These are phyloP conservation scores for Epinotia demarniana DNA, from an alignment of 2,888 invertebrate genomes.

Conservation along the genomic window DNA sequence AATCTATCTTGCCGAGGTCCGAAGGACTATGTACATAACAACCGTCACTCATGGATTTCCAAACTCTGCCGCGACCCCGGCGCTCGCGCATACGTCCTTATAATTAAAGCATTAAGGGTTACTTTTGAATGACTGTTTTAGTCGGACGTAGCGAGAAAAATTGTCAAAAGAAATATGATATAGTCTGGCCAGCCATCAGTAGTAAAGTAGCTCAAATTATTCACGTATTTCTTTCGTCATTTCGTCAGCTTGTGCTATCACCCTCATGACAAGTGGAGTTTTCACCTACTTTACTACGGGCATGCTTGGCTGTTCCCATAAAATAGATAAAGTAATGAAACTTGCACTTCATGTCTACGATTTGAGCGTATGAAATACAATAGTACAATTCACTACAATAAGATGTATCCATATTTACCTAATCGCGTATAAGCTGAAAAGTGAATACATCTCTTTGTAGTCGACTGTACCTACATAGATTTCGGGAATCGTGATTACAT, in stretches of 20 bases:
- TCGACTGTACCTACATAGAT: too few species aligned
- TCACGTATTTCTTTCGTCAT: too few species aligned
- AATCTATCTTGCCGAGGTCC: conserved; percentile 54
- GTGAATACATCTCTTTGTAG: too few species aligned
- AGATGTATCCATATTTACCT: too few species aligned
- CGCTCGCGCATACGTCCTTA: conserved; percentile 7
- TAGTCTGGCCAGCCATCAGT: not conserved
- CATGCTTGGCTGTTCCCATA: not conserved
- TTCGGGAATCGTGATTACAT: not conserved
- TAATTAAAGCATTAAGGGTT: not conserved
- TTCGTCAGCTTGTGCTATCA: not conserved
- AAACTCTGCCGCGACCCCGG: not conserved
- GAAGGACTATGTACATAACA: conserved; percentile 58
- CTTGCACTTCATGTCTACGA: not conserved
- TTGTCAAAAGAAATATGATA: not conserved
- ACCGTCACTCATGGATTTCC: conserved; percentile 47
- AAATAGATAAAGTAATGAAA: too few species aligned
- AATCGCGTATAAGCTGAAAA: too few species aligned
- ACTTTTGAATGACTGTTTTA: conserved; percentile 2
- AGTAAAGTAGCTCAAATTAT: not conserved
- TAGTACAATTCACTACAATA: not conserved
- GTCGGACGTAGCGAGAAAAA: too few species aligned
- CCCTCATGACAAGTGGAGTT: not conserved
- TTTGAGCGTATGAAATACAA: not conserved
- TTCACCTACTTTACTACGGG: not conserved